A percentile compares a stretch with the other conserved stretches of the same genome.
These are phyloP conservation scores for Sebastes oblongus DNA, from an alignment of 2,797 vertebrate genomes.

Conservation along the genomic window DNA sequence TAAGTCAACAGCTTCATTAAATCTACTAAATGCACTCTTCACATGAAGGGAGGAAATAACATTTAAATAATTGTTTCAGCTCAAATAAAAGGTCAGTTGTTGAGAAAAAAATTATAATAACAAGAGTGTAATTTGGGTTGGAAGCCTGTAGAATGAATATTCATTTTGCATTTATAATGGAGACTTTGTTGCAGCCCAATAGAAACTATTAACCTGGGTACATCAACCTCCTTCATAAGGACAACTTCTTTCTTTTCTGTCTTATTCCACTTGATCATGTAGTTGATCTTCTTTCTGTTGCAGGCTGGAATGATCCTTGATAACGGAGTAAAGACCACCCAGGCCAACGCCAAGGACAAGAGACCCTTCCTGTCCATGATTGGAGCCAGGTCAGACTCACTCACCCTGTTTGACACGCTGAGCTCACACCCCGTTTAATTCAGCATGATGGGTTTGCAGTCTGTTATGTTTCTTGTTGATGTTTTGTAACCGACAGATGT, in stretches of 20 bases:
- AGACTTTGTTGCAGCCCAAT: neutral
- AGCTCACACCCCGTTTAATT: neutral
- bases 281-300: neutral
- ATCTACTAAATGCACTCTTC: neutral
- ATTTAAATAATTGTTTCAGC: neutral
- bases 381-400: slow-evolving; percentile 87
- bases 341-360: slow-evolving; percentile 94
- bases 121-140: neutral
- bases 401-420: neutral
- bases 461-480: slow-evolving; percentile 9
- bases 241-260: neutral
- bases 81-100: neutral
- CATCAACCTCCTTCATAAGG: neutral
- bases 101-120: neutral
- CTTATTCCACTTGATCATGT: neutral
- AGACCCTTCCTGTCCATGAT: slow-evolving; percentile 92
- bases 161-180: neutral
- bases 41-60: neutral
- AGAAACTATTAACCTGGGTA: neutral
- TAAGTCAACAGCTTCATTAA: neutral
- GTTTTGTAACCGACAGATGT: neutral
- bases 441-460: neutral
- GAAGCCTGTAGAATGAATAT: neutral
- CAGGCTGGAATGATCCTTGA: slow-evolving; percentile 98
- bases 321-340: slow-evolving; percentile 94